These are phyloP conservation scores for Drosophila borborema DNA, from an alignment of 2,888 invertebrate species.

Conservation along the genomic window DNA sequence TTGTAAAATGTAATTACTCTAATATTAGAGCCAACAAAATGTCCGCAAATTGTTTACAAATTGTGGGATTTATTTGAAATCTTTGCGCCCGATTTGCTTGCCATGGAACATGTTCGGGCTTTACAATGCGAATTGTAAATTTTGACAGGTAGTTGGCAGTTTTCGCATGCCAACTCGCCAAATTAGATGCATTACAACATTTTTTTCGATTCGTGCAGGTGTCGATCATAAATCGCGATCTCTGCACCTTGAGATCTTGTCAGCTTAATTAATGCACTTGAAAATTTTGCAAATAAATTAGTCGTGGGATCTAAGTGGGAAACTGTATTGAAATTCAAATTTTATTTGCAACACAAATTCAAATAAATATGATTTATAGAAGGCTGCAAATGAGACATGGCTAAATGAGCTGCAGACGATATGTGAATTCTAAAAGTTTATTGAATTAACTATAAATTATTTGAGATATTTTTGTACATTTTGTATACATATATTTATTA, in stretches of 20 bases:
- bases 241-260: slow-evolving; percentile 1
- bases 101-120: slow-evolving; percentile 18
- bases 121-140: slow-evolving; percentile 20
- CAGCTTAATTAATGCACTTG: slow-evolving; percentile 7
- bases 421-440: not conserved
- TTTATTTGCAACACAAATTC: not conserved
- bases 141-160: slow-evolving; percentile 21
- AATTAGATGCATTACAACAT: slow-evolving; percentile 9
- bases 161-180: slow-evolving; percentile 15
- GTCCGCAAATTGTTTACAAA: slow-evolving; percentile 74
- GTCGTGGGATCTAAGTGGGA: not conserved
- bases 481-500: not conserved
- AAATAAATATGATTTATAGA: not conserved
- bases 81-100: slow-evolving; percentile 36
- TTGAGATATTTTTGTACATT: not conserved
- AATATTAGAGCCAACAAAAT: slow-evolving; percentile 44
- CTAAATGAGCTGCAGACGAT: not conserved
- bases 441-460: not conserved
- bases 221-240: slow-evolving; percentile 24
- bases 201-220: slow-evolving; percentile 21
- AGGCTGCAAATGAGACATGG: not conserved
- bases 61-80: slow-evolving; percentile 53
- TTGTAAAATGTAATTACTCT: slow-evolving; percentile 53
- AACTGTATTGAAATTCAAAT: not conserved
- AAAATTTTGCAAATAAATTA: not conserved